Base-by-base conservation (phyloP, 2,797 vertebrate genomes). In the Menidia menidia region DNA sequence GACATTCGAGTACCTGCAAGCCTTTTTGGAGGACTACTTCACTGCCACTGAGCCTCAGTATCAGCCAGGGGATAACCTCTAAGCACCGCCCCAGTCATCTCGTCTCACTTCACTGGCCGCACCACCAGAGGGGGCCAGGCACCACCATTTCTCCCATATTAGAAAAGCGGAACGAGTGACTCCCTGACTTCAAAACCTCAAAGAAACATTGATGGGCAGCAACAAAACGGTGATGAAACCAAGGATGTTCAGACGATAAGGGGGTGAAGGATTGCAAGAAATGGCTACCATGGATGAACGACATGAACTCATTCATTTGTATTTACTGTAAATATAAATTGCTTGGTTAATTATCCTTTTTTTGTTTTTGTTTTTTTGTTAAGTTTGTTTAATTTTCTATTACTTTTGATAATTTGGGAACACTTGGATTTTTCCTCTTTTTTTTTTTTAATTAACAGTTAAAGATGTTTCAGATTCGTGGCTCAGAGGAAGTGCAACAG, bases 11-110 rank as follows among this genome's bases (percentile, higher is more conserved):
- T 99, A 99, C 86, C 94, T 99, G 88, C 98, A 99, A 93, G 96
- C 97, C 90, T 99, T 99, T 93, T 96, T 99, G 92, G 98, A 99
- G 96, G 97, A 99, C 95, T 99, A 99, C 95, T 99, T 99, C 93
- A 99, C 98, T 66, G 97, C 98, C 88, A 99, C 98, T 58, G 98
- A 99, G 94, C 98, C 98, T 92, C 98, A 99, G 92, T 99, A 99
- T 87, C 98, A 99, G 86, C 98, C 98, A 0, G 98, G 97, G 0
- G 98, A 99, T 88, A 99, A 99, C 90, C 97, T 99, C 94, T 99
- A 95, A 97, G 93, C 74, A 0, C 58, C 12, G 41, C 44, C 4
- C 67, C 70, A 52, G 69, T 81, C 72, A 63, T 70, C 71, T 79
- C 80, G 56, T 82, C 78, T 84, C 73, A 81, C 82, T 72, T 78